Percentiles rank a stretch among this genome's conserved stretches.
Conservation (phyloP, 2,113 vertebrate species). For the Oreochromis tanganicae region DNA sequence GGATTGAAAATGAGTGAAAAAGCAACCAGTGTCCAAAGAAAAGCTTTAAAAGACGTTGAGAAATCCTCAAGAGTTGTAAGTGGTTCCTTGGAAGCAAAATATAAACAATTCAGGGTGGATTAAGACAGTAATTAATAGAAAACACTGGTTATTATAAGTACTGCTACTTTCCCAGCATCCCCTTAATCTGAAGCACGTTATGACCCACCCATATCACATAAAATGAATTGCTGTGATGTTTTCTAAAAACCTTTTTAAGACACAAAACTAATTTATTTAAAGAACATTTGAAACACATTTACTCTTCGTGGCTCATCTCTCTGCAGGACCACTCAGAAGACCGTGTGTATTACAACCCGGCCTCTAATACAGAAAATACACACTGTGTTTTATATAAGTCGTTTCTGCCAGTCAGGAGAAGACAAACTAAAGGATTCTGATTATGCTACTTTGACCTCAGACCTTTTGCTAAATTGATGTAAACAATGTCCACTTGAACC, state of each 20-base stretch:
- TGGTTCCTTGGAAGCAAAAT: neutral
- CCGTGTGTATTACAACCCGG: neutral
- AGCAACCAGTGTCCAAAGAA: neutral
- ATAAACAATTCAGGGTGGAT: neutral
- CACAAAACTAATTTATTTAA: constrained; percentile 60
- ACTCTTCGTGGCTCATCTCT: neutral
- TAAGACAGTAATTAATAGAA: neutral
- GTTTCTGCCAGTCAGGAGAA: neutral
- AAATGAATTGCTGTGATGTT: neutral
- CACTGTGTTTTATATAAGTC: neutral
- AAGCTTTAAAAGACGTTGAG: neutral
- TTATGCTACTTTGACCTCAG: constrained; percentile 7
- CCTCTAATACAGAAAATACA: neutral
- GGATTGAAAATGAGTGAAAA: neutral
- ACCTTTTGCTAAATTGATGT: constrained; percentile 39
- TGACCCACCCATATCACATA: neutral
- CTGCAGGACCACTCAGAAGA: neutral
- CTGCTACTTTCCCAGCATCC: neutral
- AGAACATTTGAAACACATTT: constrained; percentile 32
- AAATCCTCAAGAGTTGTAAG: neutral
- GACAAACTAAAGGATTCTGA: neutral
- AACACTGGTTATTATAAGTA: neutral
- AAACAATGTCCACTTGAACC: constrained; percentile 74
- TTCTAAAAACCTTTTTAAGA: neutral
- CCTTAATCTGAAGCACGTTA: neutral